These are phyloP conservation scores for Platygyra sinensis DNA, from an alignment of 64 coral and sea anemone species.

Conservation along the genomic window DNA sequence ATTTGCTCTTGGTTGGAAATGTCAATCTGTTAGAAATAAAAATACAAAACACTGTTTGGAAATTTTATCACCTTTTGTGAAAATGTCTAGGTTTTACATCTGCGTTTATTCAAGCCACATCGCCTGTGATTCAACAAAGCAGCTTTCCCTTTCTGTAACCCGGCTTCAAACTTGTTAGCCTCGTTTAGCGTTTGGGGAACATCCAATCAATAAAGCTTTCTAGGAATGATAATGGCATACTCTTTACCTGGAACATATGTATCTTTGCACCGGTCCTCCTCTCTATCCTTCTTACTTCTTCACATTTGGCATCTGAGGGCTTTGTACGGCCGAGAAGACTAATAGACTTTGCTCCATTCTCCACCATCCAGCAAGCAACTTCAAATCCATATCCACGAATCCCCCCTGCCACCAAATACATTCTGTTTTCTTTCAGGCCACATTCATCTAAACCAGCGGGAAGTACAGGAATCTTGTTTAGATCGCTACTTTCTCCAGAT, in stretches of 20 bases:
- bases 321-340: conserved; percentile 45
- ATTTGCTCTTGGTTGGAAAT: conserved; percentile 27
- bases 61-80: not conserved
- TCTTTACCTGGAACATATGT: conserved; percentile 29
- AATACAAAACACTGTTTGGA: not conserved
- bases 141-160: too few species aligned
- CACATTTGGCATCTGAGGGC: conserved; percentile 48
- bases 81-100: not conserved
- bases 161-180: too few species aligned
- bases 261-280: conserved; percentile 59
- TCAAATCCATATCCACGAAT: conserved; percentile 77
- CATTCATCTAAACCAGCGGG: conserved; percentile 30
- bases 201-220: too few species aligned
- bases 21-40: not conserved
- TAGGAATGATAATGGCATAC: not conserved
- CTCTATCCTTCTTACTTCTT: conserved; percentile 45
- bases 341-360: conserved; percentile 64
- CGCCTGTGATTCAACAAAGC: too few species aligned
- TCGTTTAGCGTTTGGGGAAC: too few species aligned
- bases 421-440: conserved; percentile 57
- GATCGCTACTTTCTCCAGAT: not conserved
- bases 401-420: conserved; percentile 71
- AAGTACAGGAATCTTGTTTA: conserved; percentile 20
- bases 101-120: not conserved
- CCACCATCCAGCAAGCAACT: conserved; percentile 72